Evolutionary conservation across 1,140 invertebrate species (phyloP).

Genomic region (Chlorops oryzae): DNA sequence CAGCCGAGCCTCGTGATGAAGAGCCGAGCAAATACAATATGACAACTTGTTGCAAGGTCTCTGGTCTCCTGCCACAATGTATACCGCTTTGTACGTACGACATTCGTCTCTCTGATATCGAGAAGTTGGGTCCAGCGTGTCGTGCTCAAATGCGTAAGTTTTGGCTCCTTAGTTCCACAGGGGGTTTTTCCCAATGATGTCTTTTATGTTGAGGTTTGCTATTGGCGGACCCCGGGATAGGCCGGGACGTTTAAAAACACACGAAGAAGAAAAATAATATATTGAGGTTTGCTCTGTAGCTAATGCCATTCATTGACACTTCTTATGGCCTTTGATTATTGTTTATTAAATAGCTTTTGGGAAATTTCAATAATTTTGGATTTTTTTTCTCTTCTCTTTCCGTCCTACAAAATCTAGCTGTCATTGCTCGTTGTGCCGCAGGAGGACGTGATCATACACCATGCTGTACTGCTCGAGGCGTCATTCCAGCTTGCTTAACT

Average conservation of each 20-base stretch:
- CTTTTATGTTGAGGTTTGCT: too few relatives aligned
- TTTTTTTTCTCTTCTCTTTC: constrained; percentile 11
- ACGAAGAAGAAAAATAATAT: too few relatives aligned
- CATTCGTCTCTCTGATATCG: constrained; percentile 69
- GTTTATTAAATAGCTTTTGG: too few relatives aligned
- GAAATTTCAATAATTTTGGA: not conserved
- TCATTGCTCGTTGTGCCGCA: constrained; percentile 54
- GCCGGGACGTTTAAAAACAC: too few relatives aligned
- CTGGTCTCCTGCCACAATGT: constrained; percentile 63
- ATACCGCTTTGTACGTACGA: constrained; percentile 76
- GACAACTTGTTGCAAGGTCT: constrained; percentile 67
- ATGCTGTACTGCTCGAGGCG: constrained; percentile 68
- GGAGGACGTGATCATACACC: constrained; percentile 69
- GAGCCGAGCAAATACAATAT: constrained; percentile 59
- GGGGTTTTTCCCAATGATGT: too few relatives aligned
- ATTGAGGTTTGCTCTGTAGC: too few relatives aligned
- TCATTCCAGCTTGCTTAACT: constrained; percentile 62
- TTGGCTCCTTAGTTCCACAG: too few relatives aligned
- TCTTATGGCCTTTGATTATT: too few relatives aligned
- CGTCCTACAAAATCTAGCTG: constrained; percentile 21
- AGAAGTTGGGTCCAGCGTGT: constrained; percentile 52
- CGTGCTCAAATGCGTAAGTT: constrained; percentile 46
- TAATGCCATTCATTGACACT: too few relatives aligned
- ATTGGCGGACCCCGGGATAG: too few relatives aligned
- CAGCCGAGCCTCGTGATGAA: constrained; percentile 28